Evolutionary conservation across 2,888 invertebrate genomes (phyloP).

Genomic region (Polymixis flavicincta): DNA sequence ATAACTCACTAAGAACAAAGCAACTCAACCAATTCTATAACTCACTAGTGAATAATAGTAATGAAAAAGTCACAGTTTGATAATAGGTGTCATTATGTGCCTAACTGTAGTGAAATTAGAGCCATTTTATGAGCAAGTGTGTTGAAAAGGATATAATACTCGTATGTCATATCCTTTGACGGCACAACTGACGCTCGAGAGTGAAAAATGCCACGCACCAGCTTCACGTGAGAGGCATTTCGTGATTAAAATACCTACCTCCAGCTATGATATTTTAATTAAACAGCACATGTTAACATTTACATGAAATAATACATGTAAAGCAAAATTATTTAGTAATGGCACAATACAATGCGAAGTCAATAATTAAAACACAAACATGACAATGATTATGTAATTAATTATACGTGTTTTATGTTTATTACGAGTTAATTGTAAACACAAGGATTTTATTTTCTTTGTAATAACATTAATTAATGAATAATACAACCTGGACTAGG

Average conservation of each 20-base stretch:
- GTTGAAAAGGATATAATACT: too few species aligned
- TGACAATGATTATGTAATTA: conserved; percentile 2
- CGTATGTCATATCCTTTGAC: conserved; percentile 77
- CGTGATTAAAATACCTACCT: conserved; percentile 83
- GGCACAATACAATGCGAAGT: conserved; percentile 8
- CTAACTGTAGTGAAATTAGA: too few species aligned
- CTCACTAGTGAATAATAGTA: too few species aligned
- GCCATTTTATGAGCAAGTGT: too few species aligned
- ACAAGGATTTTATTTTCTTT: conserved; percentile 4
- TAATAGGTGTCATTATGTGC: too few species aligned
- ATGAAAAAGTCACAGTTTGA: too few species aligned
- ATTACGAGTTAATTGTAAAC: neutral
- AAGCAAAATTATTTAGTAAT: conserved; percentile 27
- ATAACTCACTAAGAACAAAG: too few species aligned
- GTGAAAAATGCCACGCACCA: conserved; percentile 80
- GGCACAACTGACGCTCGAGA: conserved; percentile 66
- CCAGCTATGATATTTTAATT: conserved; percentile 75
- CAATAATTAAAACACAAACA: conserved; percentile 19
- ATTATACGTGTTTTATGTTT: neutral
- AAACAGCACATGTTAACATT: conserved; percentile 60
- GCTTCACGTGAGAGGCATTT: conserved; percentile 76
- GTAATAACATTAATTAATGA: neutral
- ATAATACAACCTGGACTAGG: conserved; percentile 5
- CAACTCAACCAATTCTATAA: too few species aligned
- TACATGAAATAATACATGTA: conserved; percentile 37